These are phyloP conservation scores for Pocillopora grandis DNA, from an alignment of 92 coral and sea anemone genomes.

Conservation along the genomic window DNA sequence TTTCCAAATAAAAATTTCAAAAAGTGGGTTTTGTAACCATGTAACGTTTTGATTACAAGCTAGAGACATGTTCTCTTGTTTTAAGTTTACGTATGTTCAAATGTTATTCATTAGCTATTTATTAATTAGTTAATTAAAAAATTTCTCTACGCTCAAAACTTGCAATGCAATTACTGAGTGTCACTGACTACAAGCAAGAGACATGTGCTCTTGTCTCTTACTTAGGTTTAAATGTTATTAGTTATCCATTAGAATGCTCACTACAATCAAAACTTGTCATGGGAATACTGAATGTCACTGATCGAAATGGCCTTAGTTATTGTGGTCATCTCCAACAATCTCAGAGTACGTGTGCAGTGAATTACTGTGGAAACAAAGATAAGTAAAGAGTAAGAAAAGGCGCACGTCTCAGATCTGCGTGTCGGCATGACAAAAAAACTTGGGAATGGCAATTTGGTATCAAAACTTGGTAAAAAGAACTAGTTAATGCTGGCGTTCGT, in stretches of 20 bases:
- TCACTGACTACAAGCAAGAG: no score
- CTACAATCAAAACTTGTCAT: background rate
- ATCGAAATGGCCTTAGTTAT: background rate
- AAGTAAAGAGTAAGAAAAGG: background rate
- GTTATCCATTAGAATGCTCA: background rate
- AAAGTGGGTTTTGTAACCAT: no score
- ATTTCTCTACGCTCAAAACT: no score
- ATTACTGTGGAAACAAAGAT: slow-evolving; percentile 2
- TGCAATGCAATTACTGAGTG: no score
- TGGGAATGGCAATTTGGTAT: no score
- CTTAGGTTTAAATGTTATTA: background rate
- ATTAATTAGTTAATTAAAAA: no score
- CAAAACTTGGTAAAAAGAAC: no score
- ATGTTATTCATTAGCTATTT: background rate
- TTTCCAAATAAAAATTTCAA: background rate
- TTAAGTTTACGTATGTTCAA: background rate
- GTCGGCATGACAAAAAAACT: no score
- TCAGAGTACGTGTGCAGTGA: background rate
- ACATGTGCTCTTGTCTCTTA: background rate
- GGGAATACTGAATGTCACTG: background rate
- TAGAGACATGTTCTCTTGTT: background rate
- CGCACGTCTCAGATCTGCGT: no score
- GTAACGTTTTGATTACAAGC: no score
- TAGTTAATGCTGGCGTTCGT: no score
- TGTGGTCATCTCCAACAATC: background rate